Percentiles rank a stretch among this genome's conserved stretches.
Evolutionary conservation across 2,888 invertebrate genomes (phyloP).

Genomic region (Meghimatium bilineatum): DNA sequence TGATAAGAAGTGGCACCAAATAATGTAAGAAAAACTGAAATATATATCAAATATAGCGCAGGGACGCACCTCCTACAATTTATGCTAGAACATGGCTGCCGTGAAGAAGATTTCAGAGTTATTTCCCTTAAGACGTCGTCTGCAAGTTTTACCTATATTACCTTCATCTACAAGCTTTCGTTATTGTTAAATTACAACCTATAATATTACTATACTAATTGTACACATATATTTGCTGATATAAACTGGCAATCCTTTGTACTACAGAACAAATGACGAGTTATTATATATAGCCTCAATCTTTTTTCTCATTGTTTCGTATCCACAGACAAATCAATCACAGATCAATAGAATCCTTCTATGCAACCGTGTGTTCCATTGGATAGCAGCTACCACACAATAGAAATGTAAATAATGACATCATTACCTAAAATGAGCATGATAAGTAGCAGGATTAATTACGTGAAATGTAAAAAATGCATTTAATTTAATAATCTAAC

Average conservation of each 20-base stretch:
- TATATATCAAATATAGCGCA: neutral
- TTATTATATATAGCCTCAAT: neutral
- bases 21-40: no score
- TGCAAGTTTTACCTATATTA: neutral
- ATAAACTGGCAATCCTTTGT: neutral
- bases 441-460: neutral
- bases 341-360: constrained; percentile 12
- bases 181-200: neutral
- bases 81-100: constrained; percentile 47
- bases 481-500: no score
- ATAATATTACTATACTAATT: neutral
- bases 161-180: neutral
- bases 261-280: neutral
- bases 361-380: constrained; percentile 27
- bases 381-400: constrained; percentile 3
- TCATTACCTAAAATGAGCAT: neutral
- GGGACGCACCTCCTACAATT: constrained; percentile 25
- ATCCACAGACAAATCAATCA: constrained; percentile 30
- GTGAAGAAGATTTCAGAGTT: constrained; percentile 19
- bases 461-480: no score
- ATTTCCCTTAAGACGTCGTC: constrained; percentile 36
- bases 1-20: neutral
- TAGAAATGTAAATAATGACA: constrained; percentile 10
- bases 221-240: neutral
- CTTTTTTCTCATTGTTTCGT: neutral